Percentiles rank a stretch among this genome's conserved stretches.
Conservation (phyloP, 2,797 vertebrate genomes). For the Necrosyrtes monachus region DNA sequence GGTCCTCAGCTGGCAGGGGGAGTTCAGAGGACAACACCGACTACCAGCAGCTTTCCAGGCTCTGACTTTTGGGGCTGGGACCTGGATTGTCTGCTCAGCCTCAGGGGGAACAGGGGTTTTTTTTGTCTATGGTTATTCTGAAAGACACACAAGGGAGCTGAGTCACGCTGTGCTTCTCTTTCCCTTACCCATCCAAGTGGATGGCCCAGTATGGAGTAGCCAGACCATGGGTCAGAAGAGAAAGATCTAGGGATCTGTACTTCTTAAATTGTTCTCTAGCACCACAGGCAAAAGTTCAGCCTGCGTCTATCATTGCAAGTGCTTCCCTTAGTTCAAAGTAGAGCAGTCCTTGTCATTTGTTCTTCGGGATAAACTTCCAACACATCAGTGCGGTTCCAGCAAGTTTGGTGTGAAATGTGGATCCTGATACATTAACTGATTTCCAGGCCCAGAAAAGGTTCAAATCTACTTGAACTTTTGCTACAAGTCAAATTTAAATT, state of each 20-base stretch:
- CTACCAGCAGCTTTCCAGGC: neutral
- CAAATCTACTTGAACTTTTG: neutral
- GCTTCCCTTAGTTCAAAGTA: neutral
- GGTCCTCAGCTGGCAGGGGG: neutral
- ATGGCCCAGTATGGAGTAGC: neutral
- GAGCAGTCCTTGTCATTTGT: neutral
- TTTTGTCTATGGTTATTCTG: neutral
- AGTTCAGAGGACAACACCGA: rapidly evolving
- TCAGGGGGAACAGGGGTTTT: rapidly evolving
- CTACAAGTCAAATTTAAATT: neutral
- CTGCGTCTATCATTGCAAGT: neutral
- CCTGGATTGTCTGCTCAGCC: neutral
- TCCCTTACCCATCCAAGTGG: neutral
- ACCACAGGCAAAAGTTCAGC: neutral
- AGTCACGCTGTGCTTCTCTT: neutral
- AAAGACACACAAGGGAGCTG: no score
- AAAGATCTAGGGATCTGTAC: neutral
- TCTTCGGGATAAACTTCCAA: neutral
- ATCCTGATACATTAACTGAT: neutral
- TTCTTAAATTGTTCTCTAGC: neutral
- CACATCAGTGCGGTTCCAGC: rapidly evolving
- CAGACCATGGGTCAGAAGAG: neutral
- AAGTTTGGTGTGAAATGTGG: neutral
- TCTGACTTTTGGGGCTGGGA: neutral
- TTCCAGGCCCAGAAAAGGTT: neutral